Base-by-base conservation (phyloP, 35 echinoderm and acorn worm genomes). In the Patiria miniata region DNA sequence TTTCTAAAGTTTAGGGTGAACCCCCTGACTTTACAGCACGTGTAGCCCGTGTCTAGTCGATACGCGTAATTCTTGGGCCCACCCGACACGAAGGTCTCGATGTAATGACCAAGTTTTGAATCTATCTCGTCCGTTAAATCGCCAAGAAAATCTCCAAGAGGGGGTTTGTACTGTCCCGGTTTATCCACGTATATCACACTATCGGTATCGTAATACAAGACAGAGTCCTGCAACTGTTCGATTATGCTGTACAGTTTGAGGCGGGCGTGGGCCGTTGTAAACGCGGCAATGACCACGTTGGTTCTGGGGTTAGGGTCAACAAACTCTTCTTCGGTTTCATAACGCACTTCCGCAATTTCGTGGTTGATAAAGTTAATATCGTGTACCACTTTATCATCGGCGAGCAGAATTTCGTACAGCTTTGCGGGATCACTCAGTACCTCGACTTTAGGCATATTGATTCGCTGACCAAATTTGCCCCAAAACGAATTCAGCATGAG, bases 381-480 rank as follows among this genome's bases (percentile, higher is more conserved):
- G 32, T 77, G 80, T 12, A 90, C 80, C 0, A 79, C 60, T 2
- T 79, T 18, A 37, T 52, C 52, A 30, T 81, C 51, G 32, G 90
- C 37, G 1, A 51, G 58, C 5, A 90, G 4, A 22, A 92, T 39
- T 4, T 91, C 77, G 68, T 83, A 92, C 2, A 89, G 58, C 55
- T 76, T 54, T 61, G 33, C 78, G 21, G 90, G 78, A 8, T 91
- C 77, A 3, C 53, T 78, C 0, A 89, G 12, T 6, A 88, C 51
- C 39, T 85, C 61, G 14, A 77, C 88, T 78, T 89, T 58, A 26
- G 77, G 39, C 10, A 97, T 51, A 57, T 89, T 90, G 18, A 47
- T 51, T 38, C 94, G 58, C 78, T 90, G 94, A n/a, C 85, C 93
- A 40, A 97, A 90, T 32, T 93, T 97, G 5, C 91, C 91, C 91